Conservation (phyloP, 1,140 invertebrate species). For the Apocrypta bakeri region DNA sequence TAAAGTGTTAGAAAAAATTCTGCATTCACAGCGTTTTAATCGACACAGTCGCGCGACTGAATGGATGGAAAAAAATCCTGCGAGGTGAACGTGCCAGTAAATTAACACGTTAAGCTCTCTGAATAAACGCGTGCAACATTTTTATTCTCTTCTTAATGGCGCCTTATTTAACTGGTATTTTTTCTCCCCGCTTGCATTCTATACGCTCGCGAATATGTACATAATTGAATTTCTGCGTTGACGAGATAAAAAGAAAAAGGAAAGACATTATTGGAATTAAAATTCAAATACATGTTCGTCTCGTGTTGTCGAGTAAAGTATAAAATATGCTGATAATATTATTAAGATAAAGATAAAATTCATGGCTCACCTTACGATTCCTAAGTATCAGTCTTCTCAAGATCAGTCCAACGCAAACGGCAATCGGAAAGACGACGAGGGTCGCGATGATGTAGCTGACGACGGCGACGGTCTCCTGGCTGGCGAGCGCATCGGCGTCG, state of each 20-base stretch:
- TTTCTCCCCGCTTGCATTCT: neutral
- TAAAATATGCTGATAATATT: no score
- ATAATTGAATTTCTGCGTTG: no score
- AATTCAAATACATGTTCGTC: no score
- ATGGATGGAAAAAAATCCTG: constrained; percentile 21
- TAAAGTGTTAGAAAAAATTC: constrained; percentile 31
- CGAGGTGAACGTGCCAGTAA: constrained; percentile 34
- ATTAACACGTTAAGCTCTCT: constrained; percentile 28
- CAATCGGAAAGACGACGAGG: constrained; percentile 72
- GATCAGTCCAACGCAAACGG: constrained; percentile 72
- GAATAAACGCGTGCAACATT: neutral
- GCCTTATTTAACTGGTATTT: neutral
- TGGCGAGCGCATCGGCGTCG: constrained; percentile 70
- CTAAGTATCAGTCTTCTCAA: constrained; percentile 74
- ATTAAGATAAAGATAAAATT: no score
- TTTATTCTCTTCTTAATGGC: neutral
- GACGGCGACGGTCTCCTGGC: constrained; percentile 71
- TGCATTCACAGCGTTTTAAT: constrained; percentile 34
- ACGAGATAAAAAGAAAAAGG: no score
- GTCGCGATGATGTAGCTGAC: constrained; percentile 72
- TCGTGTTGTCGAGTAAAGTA: no score
- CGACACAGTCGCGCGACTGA: neutral
- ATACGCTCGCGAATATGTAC: neutral
- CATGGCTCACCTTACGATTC: constrained; percentile 71
- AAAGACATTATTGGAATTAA: no score